A percentile compares a stretch with the other conserved stretches of the same genome.
Conservation (phyloP, 1,140 invertebrate genomes). For the Helicorthomorpha holstii region DNA sequence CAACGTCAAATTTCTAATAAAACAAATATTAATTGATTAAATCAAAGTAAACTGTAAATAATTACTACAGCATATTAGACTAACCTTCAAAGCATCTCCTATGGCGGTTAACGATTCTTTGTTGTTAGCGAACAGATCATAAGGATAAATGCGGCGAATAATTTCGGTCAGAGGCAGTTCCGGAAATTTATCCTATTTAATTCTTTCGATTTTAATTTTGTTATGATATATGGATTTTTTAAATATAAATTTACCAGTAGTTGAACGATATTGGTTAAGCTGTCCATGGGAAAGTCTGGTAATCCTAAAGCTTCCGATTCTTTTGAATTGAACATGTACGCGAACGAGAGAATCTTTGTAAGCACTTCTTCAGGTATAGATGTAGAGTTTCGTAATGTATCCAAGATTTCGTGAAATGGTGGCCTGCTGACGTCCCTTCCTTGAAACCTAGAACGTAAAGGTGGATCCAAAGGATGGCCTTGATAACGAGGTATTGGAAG, state of each 20-base stretch:
- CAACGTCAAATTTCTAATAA: no score
- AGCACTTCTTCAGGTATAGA: slow-evolving; percentile 36
- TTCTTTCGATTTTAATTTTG: not conserved
- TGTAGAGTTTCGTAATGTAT: slow-evolving; percentile 35
- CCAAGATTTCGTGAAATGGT: slow-evolving; percentile 30
- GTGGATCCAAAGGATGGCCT: slow-evolving; percentile 89
- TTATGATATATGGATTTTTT: no score
- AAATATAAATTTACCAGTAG: slow-evolving; percentile 47
- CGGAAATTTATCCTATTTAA: slow-evolving; percentile 48
- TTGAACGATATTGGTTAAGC: slow-evolving; percentile 41
- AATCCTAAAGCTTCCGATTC: slow-evolving; percentile 48
- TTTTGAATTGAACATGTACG: slow-evolving; percentile 50
- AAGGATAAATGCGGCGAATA: slow-evolving; percentile 65
- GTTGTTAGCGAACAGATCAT: slow-evolving; percentile 52
- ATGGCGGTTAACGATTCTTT: slow-evolving; percentile 51
- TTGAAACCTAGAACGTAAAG: slow-evolving; percentile 85
- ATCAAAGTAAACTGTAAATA: no score
- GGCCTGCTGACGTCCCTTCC: slow-evolving; percentile 53
- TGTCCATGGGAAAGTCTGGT: slow-evolving; percentile 83
- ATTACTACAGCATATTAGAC: not conserved
- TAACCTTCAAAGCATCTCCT: slow-evolving; percentile 36
- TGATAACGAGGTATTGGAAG: slow-evolving; percentile 69
- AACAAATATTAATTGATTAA: no score
- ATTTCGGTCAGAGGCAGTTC: slow-evolving; percentile 41
- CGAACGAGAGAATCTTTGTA: slow-evolving; percentile 53